Evolutionary conservation across 2,113 vertebrate species (phyloP).

Genomic region (Herpailurus yagouaroundi): DNA sequence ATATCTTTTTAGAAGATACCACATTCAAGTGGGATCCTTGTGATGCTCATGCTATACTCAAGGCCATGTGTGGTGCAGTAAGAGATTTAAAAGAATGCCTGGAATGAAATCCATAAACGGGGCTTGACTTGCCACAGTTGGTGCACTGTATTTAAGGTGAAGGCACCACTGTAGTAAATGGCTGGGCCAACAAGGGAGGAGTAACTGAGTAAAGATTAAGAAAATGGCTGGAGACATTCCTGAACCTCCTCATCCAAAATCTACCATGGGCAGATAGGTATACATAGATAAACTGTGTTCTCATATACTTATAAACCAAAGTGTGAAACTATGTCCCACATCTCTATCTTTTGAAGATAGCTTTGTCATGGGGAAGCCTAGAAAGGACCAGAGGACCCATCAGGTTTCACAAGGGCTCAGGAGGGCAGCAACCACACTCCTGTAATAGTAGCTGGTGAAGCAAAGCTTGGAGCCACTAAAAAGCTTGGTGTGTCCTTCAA

Average conservation of each 20-base stretch:
- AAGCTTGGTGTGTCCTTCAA: background rate
- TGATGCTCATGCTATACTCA: conserved; percentile 88
- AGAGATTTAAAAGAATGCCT: conserved; percentile 85
- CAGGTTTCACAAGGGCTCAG: background rate
- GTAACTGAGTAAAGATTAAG: conserved; percentile 85
- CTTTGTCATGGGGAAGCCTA: background rate
- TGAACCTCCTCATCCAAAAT: conserved; percentile 50
- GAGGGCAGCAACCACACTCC: no score
- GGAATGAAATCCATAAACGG: background rate
- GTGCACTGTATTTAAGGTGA: conserved; percentile 84
- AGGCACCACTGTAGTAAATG: conserved; percentile 84
- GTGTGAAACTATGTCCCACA: background rate
- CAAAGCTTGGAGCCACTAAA: background rate
- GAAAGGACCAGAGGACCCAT: background rate
- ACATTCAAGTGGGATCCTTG: conserved; percentile 93
- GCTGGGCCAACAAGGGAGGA: conserved; percentile 90
- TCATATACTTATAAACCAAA: fast-evolving
- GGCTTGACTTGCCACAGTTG: conserved; percentile 80
- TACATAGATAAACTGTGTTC: background rate
- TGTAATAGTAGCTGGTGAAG: background rate
- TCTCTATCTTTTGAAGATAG: background rate
- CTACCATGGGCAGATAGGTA: background rate
- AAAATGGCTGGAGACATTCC: conserved; percentile 55
- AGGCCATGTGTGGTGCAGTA: conserved; percentile 88
- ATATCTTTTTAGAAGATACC: conserved; percentile 90